A percentile compares a stretch with the other conserved stretches of the same genome.
phyloP scores from a whole-genome alignment of 2,888 invertebrate species.

The Omphaloscelis lunosa region DNA sequence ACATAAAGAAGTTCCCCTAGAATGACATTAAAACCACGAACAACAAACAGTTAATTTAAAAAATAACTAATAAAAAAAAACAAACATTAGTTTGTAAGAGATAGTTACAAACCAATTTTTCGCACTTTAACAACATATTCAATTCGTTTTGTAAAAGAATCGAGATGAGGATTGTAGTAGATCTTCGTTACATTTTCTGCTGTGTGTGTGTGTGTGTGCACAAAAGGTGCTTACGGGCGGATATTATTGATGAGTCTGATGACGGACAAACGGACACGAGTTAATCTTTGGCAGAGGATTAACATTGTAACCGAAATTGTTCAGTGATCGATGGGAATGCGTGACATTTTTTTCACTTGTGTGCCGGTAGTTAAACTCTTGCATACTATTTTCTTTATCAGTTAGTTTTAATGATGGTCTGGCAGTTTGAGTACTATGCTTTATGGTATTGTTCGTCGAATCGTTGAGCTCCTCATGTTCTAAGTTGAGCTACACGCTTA shows the following conservation, averaged over 20 bases:
- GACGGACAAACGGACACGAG: conserved; percentile 18
- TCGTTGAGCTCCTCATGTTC: neutral
- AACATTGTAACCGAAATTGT: neutral
- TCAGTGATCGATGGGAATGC: conserved; percentile 3
- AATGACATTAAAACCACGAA: neutral
- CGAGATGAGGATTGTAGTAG: neutral
- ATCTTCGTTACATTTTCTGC: neutral
- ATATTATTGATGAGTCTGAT: conserved; percentile 25
- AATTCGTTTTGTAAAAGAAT: neutral
- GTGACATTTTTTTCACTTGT: neutral
- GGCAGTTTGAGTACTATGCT: neutral
- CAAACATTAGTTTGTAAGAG: neutral
- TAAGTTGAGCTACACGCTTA: neutral
- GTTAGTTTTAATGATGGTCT: neutral
- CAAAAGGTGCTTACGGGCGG: neutral
- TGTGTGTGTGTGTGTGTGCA: no score
- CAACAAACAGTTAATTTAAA: neutral
- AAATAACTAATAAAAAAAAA: neutral
- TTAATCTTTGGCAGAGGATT: conserved; percentile 40
- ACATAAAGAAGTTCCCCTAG: neutral
- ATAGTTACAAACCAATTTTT: no score
- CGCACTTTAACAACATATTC: neutral
- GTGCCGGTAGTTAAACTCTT: neutral
- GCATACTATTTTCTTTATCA: neutral
- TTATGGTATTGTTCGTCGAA: neutral